These are phyloP conservation scores for Zingel zingel DNA, from an alignment of 2,113 vertebrate species.

Conservation along the genomic window DNA sequence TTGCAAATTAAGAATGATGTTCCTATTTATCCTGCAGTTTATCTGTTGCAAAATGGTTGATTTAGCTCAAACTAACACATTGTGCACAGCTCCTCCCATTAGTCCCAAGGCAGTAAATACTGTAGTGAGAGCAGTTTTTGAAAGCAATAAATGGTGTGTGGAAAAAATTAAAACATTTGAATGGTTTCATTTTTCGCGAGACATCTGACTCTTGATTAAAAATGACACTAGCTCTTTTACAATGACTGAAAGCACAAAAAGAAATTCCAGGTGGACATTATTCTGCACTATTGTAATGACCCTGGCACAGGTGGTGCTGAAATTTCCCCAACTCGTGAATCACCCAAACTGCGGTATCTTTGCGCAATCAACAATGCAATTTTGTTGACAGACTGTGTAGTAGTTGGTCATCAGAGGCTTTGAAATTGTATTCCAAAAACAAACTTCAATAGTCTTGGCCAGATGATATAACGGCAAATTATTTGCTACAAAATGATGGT, in stretches of 20 bases:
- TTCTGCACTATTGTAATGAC: conserved; percentile 15
- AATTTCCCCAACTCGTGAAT: conserved; percentile 47
- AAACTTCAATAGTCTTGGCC: conserved; percentile 45
- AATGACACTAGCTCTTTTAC: conserved; percentile 26
- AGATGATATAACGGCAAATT: conserved; percentile 51
- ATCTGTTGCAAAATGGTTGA: conserved; percentile 76
- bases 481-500: conserved; percentile 34
- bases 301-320: conserved; percentile 34
- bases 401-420: conserved; percentile 47
- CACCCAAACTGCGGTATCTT: conserved; percentile 40
- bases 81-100: conserved; percentile 47
- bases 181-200: conserved; percentile 40
- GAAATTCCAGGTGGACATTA: conserved; percentile 20
- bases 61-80: conserved; percentile 68
- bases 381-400: conserved; percentile 32
- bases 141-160: conserved; percentile 37
- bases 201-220: conserved; percentile 37
- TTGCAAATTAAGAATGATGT: conserved; percentile 83
- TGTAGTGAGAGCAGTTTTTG: conserved; percentile 34
- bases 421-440: conserved; percentile 47
- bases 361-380: conserved; percentile 32
- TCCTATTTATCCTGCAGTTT: conserved; percentile 75
- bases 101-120: conserved; percentile 51
- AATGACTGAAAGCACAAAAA: conserved; percentile 16
- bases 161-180: conserved; percentile 44